These are phyloP conservation scores for Anniella stebbinsi DNA, from an alignment of 2,797 vertebrate genomes.

Conservation along the genomic window DNA sequence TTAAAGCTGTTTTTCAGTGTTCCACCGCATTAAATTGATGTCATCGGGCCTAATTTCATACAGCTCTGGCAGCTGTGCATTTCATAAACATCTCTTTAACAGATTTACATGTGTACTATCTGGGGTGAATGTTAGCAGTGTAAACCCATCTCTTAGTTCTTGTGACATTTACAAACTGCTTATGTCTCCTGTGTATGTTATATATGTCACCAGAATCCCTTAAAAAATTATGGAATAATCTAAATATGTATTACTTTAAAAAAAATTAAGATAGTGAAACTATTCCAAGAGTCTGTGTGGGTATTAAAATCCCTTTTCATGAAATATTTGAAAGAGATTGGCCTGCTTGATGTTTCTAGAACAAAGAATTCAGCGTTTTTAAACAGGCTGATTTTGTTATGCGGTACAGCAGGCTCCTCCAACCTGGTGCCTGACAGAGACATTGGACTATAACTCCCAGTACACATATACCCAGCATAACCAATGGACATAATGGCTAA, in stretches of 20 bases:
- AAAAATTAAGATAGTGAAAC: background rate
- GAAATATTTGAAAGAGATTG: background rate
- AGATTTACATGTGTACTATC: background rate
- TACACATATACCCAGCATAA: too few relatives aligned
- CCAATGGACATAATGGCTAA: background rate
- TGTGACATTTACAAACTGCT: background rate
- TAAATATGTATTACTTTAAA: background rate
- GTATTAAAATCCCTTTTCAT: slow-evolving; percentile 10
- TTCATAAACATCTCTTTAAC: slow-evolving; percentile 2
- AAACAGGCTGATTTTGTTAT: background rate
- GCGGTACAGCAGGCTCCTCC: background rate
- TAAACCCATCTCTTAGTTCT: background rate
- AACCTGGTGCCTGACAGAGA: background rate
- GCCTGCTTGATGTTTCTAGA: background rate
- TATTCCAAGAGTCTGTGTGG: background rate
- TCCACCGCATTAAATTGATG: background rate
- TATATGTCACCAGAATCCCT: background rate
- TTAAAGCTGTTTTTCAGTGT: background rate
- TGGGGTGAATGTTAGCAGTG: slow-evolving; percentile 9
- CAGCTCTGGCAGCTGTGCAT: background rate
- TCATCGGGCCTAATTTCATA: slow-evolving; percentile 11
- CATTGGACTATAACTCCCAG: background rate
- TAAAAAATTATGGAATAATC: background rate
- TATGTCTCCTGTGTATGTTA: background rate
- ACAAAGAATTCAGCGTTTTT: background rate